phyloP scores from a whole-genome alignment of 2,113 vertebrate species.

The Crotalus viridis region DNA sequence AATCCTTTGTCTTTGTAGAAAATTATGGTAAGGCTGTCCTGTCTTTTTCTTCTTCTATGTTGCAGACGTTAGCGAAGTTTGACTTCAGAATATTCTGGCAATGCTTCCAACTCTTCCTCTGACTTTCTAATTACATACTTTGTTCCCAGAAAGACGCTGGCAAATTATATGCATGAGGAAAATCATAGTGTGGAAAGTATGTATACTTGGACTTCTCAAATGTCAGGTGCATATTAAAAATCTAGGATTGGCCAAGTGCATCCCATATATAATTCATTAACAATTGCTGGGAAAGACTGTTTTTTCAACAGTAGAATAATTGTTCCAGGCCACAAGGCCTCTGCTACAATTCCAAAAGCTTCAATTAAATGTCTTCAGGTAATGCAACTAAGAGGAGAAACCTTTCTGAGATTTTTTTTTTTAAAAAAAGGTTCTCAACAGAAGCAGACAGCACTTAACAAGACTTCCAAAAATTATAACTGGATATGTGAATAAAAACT shows the following conservation, averaged over 20 bases:
- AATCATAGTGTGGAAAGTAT: background rate
- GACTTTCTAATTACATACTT: slow-evolving; percentile 9
- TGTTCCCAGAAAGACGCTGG: background rate
- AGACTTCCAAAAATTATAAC: background rate
- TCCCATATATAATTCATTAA: background rate
- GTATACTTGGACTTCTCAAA: background rate
- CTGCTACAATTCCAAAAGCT: background rate
- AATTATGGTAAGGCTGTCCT: background rate
- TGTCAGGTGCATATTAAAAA: background rate
- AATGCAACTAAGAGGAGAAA: background rate
- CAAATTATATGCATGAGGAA: background rate
- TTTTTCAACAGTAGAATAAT: background rate
- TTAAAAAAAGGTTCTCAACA: background rate
- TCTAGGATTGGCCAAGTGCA: background rate
- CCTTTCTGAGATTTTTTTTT: background rate
- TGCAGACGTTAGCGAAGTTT: background rate
- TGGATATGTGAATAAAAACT: background rate
- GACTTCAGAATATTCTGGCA: background rate
- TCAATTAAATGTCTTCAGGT: background rate
- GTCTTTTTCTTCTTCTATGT: background rate
- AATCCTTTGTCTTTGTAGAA: background rate
- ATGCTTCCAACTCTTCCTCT: background rate
- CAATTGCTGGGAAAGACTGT: background rate
- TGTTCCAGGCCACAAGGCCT: background rate
- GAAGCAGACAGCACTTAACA: background rate